phyloP scores from a whole-genome alignment of 2,888 invertebrate species.

The Noctua janthina region DNA sequence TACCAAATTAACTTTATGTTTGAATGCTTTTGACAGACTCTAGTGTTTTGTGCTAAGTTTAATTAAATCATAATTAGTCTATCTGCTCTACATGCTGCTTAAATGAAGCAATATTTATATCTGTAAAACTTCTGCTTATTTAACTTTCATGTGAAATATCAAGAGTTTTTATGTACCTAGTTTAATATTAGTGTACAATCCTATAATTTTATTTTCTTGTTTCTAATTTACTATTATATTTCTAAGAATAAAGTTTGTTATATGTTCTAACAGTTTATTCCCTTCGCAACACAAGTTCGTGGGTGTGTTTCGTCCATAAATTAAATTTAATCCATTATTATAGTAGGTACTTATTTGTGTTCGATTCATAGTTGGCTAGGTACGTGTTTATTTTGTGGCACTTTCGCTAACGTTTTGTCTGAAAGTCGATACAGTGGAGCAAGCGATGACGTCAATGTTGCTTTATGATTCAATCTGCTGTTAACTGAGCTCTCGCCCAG shows the following conservation, averaged over 20 bases:
- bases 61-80: conserved; percentile 44
- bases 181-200: background rate
- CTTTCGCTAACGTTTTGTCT: conserved; percentile 75
- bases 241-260: conserved; percentile 35
- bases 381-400: conserved; percentile 73
- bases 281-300: conserved; percentile 53
- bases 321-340: conserved; percentile 64
- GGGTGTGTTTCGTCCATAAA: conserved; percentile 55
- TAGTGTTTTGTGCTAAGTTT: conserved; percentile 49
- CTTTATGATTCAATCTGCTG: conserved; percentile 87
- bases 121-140: conserved; percentile 13
- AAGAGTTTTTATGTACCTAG: background rate
- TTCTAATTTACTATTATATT: conserved; percentile 21
- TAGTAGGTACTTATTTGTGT: conserved; percentile 61
- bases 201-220: conserved; percentile 10
- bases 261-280: conserved; percentile 53
- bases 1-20: conserved; percentile 60
- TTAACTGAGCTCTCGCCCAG: conserved; percentile 84
- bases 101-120: conserved; percentile 15
- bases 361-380: conserved; percentile 64
- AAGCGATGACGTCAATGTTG: conserved; percentile 86
- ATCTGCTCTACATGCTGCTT: conserved; percentile 19
- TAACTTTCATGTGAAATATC: background rate
- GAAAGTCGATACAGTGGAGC: conserved; percentile 78
- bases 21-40: conserved; percentile 55